Conservation (phyloP, 2,797 vertebrate species). For the Mionectes olivaceus region DNA sequence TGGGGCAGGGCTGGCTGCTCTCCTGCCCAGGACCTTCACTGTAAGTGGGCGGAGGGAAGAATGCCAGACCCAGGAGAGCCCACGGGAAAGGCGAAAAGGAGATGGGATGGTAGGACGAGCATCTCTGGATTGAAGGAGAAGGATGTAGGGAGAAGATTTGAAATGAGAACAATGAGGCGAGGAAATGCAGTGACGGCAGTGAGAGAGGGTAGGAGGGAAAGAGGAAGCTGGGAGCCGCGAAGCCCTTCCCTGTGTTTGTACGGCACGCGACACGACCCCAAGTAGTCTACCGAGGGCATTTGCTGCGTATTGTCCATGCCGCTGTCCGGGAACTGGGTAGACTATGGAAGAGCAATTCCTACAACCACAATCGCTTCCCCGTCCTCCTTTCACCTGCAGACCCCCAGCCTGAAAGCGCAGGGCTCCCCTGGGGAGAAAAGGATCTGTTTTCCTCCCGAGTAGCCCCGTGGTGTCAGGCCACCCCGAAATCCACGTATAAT, state of each 20-base stretch:
- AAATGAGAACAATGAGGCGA: neutral
- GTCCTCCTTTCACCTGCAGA: neutral
- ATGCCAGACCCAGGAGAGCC: neutral
- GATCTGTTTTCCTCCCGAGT: neutral
- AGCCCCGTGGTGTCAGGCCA: neutral
- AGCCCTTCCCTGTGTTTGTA: neutral
- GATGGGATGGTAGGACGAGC: neutral
- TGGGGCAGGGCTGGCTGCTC: neutral
- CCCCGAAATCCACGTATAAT: neutral
- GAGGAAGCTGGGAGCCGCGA: neutral
- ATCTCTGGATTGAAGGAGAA: neutral
- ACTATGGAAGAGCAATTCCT: neutral
- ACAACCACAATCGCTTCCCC: neutral
- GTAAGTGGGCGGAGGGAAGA: neutral
- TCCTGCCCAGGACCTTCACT: neutral
- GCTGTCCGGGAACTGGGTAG: too few species aligned
- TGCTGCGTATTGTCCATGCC: neutral
- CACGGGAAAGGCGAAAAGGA: neutral
- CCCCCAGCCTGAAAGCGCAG: accelerated
- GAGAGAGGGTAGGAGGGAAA: neutral
- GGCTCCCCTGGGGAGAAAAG: neutral
- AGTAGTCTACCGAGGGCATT: neutral
- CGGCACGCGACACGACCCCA: neutral
- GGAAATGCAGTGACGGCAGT: neutral
- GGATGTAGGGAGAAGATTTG: neutral